A percentile compares a stretch with the other conserved stretches of the same genome.
Evolutionary conservation across 2,113 vertebrate genomes (phyloP).

Genomic region (Ia io): DNA sequence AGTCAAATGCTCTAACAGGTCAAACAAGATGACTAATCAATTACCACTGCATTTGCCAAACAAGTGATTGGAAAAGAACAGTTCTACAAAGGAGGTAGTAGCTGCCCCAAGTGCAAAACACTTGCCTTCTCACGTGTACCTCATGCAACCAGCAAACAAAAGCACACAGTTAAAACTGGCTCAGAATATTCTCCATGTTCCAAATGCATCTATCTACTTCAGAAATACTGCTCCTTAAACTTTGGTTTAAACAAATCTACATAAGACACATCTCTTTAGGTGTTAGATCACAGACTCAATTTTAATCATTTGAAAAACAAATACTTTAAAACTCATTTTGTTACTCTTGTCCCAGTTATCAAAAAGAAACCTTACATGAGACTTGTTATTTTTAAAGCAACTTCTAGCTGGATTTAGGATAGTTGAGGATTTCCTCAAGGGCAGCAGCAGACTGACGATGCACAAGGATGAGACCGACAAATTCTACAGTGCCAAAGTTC

Average conservation of each 20-base stretch:
- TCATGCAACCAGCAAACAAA: background rate
- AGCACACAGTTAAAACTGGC: background rate
- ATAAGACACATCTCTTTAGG: background rate
- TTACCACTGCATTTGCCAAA: background rate
- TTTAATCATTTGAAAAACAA: slow-evolving; percentile 20
- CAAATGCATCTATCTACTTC: background rate
- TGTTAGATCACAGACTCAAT: background rate
- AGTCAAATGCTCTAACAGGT: background rate
- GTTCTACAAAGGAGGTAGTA: background rate
- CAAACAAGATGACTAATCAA: background rate
- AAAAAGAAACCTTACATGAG: background rate
- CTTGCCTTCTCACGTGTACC: background rate
- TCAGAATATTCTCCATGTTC: background rate
- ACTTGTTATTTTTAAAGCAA: background rate
- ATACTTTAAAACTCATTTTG: background rate
- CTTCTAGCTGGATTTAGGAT: background rate
- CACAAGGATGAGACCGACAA: background rate
- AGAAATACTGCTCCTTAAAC: background rate
- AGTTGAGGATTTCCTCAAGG: background rate
- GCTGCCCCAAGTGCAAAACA: background rate
- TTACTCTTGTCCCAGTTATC: background rate
- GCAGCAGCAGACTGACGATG: background rate
- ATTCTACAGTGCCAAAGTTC: background rate
- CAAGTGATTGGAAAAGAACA: background rate
- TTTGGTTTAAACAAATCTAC: background rate